phyloP scores from a whole-genome alignment of 2,888 invertebrate genomes.

The Erebia palarica region DNA sequence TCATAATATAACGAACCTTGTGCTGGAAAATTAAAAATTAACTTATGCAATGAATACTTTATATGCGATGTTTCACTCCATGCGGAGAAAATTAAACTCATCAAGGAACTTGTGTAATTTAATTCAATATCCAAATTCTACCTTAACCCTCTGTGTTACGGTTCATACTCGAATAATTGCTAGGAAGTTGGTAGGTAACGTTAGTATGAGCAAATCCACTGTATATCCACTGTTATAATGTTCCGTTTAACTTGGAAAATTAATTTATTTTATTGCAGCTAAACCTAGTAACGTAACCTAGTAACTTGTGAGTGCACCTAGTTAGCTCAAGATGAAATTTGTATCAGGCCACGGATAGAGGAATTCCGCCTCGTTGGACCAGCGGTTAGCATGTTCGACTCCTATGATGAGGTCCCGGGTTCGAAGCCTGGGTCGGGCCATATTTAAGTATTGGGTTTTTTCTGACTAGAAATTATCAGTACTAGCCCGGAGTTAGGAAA shows the following conservation, averaged over 20 bases:
- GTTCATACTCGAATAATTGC: neutral
- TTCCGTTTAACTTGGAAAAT: constrained; percentile 21
- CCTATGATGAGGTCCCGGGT: too few relatives aligned
- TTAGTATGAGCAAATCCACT: neutral
- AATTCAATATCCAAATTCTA: neutral
- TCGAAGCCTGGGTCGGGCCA: too few relatives aligned
- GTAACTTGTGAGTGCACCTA: neutral
- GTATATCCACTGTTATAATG: constrained; percentile 12
- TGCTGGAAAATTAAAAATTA: neutral
- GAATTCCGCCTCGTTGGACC: too few relatives aligned
- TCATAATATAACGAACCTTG: neutral
- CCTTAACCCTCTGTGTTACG: neutral
- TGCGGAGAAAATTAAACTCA: constrained; percentile 8
- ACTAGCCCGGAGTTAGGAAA: too few relatives aligned
- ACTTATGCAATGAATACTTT: constrained; percentile 5
- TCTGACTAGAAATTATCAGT: too few relatives aligned
- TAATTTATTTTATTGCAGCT: constrained; percentile 17
- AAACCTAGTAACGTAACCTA: neutral
- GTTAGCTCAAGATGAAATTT: neutral
- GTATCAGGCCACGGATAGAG: neutral
- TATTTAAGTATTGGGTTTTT: too few relatives aligned
- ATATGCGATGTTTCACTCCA: constrained; percentile 5
- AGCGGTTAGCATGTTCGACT: too few relatives aligned
- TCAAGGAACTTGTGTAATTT: neutral
- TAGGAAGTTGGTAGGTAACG: neutral